Evolutionary conservation across 1,140 invertebrate species (phyloP), one percentile per base, ranked within the genome.

Genomic region (Hyles vespertilio): DNA sequence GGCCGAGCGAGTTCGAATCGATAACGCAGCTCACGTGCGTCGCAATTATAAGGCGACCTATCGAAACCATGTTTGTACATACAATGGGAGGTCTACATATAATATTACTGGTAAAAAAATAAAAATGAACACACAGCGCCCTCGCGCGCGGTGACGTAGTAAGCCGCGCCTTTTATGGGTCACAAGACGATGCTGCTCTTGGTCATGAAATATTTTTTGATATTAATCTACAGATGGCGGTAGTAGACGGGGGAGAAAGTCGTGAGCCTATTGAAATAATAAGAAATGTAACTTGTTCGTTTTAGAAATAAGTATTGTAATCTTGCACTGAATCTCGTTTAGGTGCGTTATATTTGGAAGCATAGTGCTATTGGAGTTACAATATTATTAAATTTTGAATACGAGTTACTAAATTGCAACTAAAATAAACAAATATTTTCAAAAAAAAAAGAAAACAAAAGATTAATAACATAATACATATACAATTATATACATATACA

Each of bases 11-110:
- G 36, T 5, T 40, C 52, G 32, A 43, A 44, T 54, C 52, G 36
- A 54, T 54, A 54, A 54, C 36, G 22, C 52, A 54, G 40, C 40
- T 56, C 57, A 64, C 62, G 62, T 64, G 10, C 58, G 34, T 47
- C 44, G 12, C 56, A 56, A 59, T 59, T 64, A 64, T 63, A 61
- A 56, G 59, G 8, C 36, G 36, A 40, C 36, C 36, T 8, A 40
- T 40, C 36, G 36, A 40, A 40, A 40, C 52, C 52, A 36, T 11
- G 5, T 54, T 54, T 43, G 22, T 36, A 32, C 43, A 54, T 54
- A 44, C 52, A 54, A 43, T 3, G n/a, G 40, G 32, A 43, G 36
- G 34, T 43, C 50, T 33, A 34, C 33, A 43, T 32, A 54, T 44
- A 36, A 45, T 54, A 44, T 45, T 54, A 54, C 52, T 22, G 22